phyloP scores from a whole-genome alignment of 1,140 invertebrate species.

The Euwallacea similis region DNA sequence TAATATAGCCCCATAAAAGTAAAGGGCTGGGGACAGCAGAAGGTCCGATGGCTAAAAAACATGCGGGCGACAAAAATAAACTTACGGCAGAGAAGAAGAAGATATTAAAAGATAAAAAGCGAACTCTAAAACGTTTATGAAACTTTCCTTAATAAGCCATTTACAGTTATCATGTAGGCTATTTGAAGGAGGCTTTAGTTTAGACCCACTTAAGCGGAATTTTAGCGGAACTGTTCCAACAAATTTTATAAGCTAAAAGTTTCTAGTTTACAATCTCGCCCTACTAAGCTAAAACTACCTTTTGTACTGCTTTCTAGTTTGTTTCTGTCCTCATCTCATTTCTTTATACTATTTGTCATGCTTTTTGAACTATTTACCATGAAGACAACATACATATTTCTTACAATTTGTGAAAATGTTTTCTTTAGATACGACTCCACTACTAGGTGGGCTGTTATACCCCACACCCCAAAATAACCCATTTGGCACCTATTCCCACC shows the following conservation, averaged over 20 bases:
- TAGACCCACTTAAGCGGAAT: background rate
- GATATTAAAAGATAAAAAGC: slow-evolving; percentile 81
- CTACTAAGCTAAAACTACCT: background rate
- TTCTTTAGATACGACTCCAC: no score
- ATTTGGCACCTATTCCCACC: background rate
- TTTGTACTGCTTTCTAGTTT: no score
- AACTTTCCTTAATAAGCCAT: slow-evolving; percentile 20
- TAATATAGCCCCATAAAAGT: slow-evolving; percentile 53
- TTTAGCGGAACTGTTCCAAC: no score
- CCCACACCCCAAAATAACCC: no score
- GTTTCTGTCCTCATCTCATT: no score
- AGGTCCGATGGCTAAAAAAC: slow-evolving; percentile 80
- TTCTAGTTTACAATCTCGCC: background rate
- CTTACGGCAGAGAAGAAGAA: slow-evolving; percentile 76
- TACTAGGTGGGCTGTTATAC: no score
- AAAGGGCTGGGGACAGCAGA: slow-evolving; percentile 57
- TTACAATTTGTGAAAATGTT: no score
- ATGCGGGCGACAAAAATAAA: slow-evolving; percentile 72
- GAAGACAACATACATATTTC: no score
- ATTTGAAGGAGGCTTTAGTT: background rate
- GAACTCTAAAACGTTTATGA: slow-evolving; percentile 88
- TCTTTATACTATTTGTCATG: no score
- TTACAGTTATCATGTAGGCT: background rate
- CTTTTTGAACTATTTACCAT: no score
- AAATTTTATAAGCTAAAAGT: background rate